Conservation (phyloP, 2,113 vertebrate genomes). For the Cyanoderma ruficeps region DNA sequence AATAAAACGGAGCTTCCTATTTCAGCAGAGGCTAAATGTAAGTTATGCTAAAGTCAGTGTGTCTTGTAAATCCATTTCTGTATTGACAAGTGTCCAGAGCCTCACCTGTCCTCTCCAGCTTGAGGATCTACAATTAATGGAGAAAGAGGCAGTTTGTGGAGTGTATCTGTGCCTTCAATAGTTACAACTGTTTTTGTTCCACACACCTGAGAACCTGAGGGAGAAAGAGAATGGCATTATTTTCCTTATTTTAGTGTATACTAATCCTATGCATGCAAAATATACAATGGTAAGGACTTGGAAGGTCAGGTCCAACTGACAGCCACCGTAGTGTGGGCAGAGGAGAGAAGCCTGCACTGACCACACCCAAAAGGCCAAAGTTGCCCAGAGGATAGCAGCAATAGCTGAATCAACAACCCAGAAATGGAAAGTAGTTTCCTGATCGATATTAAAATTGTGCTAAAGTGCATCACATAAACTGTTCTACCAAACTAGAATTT, state of each 20-base stretch:
- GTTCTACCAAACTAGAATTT: not conserved
- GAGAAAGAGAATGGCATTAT: not conserved
- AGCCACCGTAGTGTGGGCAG: not conserved
- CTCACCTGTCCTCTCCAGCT: conserved; percentile 18
- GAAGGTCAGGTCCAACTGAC: not conserved
- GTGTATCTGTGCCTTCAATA: not conserved
- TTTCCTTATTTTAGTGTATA: not conserved
- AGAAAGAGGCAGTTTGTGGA: conserved; percentile 46
- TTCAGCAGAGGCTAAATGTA: not conserved
- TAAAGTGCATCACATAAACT: not conserved
- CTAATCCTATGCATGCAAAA: not conserved
- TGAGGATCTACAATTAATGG: conserved; percentile 19
- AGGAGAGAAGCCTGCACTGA: not conserved
- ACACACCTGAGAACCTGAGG: conserved; percentile 13
- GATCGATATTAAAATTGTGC: not conserved
- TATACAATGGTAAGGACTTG: not conserved
- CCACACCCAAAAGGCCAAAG: not conserved
- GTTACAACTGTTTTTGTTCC: conserved; percentile 48
- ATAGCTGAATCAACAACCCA: not conserved
- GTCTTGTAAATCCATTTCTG: not conserved
- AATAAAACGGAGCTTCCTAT: not conserved
- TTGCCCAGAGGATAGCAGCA: not conserved
- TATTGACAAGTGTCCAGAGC: not conserved
- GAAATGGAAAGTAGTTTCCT: not conserved
- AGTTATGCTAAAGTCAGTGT: not conserved